phyloP scores from a whole-genome alignment of 2,888 invertebrate genomes.

The Aphidius colemani region DNA sequence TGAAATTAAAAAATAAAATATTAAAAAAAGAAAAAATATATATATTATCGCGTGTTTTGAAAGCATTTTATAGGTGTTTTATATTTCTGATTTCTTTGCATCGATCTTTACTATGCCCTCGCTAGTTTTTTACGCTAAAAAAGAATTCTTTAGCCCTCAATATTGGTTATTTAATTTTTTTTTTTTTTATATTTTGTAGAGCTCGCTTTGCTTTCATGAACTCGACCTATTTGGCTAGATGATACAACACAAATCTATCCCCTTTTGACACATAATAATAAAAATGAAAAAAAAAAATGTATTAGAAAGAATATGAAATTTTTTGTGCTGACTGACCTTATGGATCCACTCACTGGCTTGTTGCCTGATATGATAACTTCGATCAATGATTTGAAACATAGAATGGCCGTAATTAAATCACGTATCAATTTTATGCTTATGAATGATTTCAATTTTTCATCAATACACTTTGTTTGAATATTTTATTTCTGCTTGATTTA shows the following conservation, averaged over 20 bases:
- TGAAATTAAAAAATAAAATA: too few relatives aligned
- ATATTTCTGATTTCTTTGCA: too few relatives aligned
- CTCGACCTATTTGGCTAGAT: constrained; percentile 9
- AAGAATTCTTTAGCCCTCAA: background rate
- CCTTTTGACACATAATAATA: constrained; percentile 1
- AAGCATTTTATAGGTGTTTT: background rate
- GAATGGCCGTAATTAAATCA: constrained; percentile 45
- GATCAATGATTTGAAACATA: constrained; percentile 53
- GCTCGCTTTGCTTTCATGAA: background rate
- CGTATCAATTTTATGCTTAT: background rate
- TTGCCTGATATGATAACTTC: constrained; percentile 49
- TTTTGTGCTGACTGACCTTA: constrained; percentile 49
- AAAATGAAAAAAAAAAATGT: background rate
- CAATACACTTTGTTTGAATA: too few relatives aligned
- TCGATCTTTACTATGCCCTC: constrained; percentile 6
- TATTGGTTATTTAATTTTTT: background rate
- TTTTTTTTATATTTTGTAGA: background rate
- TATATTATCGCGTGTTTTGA: too few relatives aligned
- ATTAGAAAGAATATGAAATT: too few relatives aligned
- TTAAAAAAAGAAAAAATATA: too few relatives aligned
- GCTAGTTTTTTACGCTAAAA: background rate
- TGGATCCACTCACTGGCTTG: constrained; percentile 52
- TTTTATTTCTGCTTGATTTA: too few relatives aligned
- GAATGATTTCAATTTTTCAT: too few relatives aligned
- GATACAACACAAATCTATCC: constrained; percentile 2